Percentiles rank a stretch among this genome's conserved stretches.
Conservation (phyloP, 2,888 invertebrate species). For the Agrotis puta region DNA sequence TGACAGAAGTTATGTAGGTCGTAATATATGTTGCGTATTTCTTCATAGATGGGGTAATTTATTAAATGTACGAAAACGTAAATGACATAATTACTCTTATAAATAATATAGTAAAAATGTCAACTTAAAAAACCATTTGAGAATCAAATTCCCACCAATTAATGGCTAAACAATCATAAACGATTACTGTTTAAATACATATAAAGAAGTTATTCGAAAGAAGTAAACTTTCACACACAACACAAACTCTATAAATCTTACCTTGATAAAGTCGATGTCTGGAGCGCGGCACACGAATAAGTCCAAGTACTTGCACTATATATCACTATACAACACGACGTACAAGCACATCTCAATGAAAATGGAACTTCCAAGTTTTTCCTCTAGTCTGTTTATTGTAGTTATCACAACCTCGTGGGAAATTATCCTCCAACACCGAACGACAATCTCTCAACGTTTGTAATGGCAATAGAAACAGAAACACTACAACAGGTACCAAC, state of each 20-base stretch:
- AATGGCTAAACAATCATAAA: no score
- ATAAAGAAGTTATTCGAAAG: neutral
- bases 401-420: slow-evolving; percentile 88
- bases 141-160: neutral
- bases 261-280: slow-evolving; percentile 60
- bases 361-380: slow-evolving; percentile 79
- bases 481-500: slow-evolving; percentile 74
- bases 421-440: slow-evolving; percentile 80
- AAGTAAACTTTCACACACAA: neutral
- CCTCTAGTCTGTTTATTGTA: slow-evolving; percentile 81
- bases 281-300: slow-evolving; percentile 67
- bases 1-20: slow-evolving; percentile 18
- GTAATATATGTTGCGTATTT: neutral
- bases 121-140: neutral
- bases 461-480: slow-evolving; percentile 74
- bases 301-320: slow-evolving; percentile 76
- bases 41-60: neutral
- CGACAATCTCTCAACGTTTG: slow-evolving; percentile 79
- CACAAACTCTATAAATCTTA: slow-evolving; percentile 55
- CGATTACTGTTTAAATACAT: neutral
- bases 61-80: neutral
- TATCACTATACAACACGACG: slow-evolving; percentile 72
- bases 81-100: neutral
- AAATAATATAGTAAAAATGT: neutral
- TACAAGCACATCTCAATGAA: slow-evolving; percentile 80